Evolutionary conservation across 2,888 invertebrate genomes (phyloP).

Genomic region (Eledone cirrhosa): DNA sequence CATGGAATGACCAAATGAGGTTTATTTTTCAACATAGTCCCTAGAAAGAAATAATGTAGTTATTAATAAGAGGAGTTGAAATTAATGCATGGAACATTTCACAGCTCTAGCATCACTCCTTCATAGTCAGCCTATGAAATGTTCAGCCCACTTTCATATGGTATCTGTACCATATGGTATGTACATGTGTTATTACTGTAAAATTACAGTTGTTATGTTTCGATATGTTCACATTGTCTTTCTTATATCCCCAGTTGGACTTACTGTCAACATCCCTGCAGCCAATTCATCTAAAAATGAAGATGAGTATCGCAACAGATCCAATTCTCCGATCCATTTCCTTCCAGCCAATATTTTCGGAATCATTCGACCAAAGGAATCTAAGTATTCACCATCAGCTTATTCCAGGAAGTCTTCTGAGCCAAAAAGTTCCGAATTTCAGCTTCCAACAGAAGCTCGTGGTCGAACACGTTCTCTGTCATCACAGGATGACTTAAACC

Average conservation of each 20-base stretch:
- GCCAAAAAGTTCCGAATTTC: not conserved
- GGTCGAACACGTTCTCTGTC: not conserved
- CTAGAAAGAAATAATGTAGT: too few relatives aligned
- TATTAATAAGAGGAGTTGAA: too few relatives aligned
- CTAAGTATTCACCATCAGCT: conserved; percentile 4
- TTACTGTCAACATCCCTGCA: not conserved
- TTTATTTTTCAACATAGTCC: too few relatives aligned
- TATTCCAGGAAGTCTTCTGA: not conserved
- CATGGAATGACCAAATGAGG: too few relatives aligned
- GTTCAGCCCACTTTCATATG: too few relatives aligned
- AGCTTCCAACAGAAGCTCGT: not conserved
- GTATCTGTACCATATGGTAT: too few relatives aligned
- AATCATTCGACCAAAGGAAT: conserved; percentile 25
- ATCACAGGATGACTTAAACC: not conserved
- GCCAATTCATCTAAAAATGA: not conserved
- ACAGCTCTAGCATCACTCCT: too few relatives aligned
- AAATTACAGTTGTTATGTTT: too few relatives aligned
- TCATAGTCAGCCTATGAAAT: too few relatives aligned
- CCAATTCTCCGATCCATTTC: conserved; percentile 27
- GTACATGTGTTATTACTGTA: too few relatives aligned
- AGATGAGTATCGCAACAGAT: conserved; percentile 20
- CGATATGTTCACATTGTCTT: too few relatives aligned
- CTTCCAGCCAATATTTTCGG: conserved; percentile 31
- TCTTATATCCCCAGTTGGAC: not conserved
- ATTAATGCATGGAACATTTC: too few relatives aligned